These are phyloP conservation scores for Coleophora deauratella DNA, from an alignment of 2,888 invertebrate genomes.

Conservation along the genomic window DNA sequence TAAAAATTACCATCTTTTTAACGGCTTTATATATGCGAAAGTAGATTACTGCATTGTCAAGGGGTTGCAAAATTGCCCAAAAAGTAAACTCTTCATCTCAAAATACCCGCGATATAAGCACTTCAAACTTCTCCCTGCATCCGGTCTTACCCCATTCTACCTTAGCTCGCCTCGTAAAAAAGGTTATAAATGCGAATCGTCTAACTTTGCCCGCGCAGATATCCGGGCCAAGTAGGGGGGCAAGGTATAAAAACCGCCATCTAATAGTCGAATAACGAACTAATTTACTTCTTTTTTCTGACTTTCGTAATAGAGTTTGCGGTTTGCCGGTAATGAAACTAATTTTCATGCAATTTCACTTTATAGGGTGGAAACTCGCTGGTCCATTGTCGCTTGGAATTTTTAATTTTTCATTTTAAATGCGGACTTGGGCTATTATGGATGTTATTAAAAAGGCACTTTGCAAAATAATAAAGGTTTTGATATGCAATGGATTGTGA, in stretches of 20 bases:
- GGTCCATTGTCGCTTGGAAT: slow-evolving; percentile 22
- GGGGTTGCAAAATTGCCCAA: slow-evolving; percentile 9
- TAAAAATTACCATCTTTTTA: too few relatives aligned
- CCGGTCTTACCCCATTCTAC: neutral
- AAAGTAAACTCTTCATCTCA: slow-evolving; percentile 1
- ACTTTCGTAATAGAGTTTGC: slow-evolving; percentile 20
- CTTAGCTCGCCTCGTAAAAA: slow-evolving; percentile 22
- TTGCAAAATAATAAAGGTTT: too few relatives aligned
- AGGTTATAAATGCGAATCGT: slow-evolving; percentile 30
- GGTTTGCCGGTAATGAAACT: slow-evolving; percentile 36
- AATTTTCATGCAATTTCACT: slow-evolving; percentile 43
- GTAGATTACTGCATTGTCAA: neutral
- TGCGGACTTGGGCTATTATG: too few relatives aligned
- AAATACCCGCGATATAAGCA: slow-evolving; percentile 2
- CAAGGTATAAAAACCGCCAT: slow-evolving; percentile 26
- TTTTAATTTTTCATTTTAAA: slow-evolving; percentile 6
- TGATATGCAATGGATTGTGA: too few relatives aligned
- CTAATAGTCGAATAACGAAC: slow-evolving; percentile 21
- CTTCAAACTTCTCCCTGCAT: slow-evolving; percentile 2
- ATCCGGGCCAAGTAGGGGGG: slow-evolving; percentile 1
- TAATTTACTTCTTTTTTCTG: slow-evolving; percentile 26
- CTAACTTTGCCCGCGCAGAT: slow-evolving; percentile 16
- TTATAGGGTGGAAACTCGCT: slow-evolving; percentile 23
- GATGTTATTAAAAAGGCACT: too few relatives aligned
- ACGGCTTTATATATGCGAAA: too few relatives aligned